These are phyloP conservation scores for Peromyscus maniculatus DNA, from an alignment of 2,113 vertebrate species.

Conservation along the genomic window DNA sequence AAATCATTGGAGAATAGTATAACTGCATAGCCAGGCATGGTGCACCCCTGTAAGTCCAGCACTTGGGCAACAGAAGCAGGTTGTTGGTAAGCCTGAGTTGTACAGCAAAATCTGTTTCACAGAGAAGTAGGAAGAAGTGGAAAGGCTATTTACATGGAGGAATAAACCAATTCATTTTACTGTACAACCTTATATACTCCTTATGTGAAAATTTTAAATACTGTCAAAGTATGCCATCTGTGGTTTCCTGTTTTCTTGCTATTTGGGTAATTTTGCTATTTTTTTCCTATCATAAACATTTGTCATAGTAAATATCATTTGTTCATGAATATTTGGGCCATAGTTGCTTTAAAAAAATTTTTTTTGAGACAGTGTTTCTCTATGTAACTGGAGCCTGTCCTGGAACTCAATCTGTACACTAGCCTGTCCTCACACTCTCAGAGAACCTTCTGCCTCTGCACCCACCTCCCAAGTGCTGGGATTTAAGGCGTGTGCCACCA, in stretches of 20 bases:
- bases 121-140: not conserved
- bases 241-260: not conserved
- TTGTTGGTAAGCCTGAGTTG: not conserved
- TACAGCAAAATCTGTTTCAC: not conserved
- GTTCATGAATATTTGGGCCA: not conserved
- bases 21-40: not conserved
- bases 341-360: not conserved
- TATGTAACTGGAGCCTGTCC: no score
- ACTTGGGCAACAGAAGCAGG: not conserved
- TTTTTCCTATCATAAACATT: not conserved
- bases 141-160: not conserved
- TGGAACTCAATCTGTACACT: no score
- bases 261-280: not conserved
- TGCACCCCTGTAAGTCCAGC: not conserved
- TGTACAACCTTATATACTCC: not conserved
- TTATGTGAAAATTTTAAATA: not conserved
- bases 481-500: no score
- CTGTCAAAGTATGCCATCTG: not conserved
- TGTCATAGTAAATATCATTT: not conserved
- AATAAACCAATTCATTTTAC: not conserved
- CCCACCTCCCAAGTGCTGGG: no score
- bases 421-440: no score
- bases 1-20: constrained; percentile 8
- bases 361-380: no score
- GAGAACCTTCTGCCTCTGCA: no score